Base-by-base conservation (phyloP, 2,797 vertebrate species). In the Chanos chanos region DNA sequence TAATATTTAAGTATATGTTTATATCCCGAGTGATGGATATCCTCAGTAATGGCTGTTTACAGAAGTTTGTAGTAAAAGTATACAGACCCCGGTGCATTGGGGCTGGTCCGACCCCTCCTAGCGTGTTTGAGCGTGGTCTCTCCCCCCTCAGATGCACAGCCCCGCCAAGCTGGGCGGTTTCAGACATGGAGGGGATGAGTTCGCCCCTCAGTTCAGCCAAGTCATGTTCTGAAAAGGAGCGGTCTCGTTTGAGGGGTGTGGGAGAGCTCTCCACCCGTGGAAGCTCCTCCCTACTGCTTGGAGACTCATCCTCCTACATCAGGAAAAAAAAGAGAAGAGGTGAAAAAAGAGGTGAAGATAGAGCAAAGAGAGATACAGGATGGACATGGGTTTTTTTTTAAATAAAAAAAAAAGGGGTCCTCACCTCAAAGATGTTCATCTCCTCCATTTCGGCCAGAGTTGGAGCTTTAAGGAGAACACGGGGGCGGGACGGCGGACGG, bases 381-480 rank as follows among this genome's bases (percentile, higher is more conserved):
- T n/a, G n/a, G n/a, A n/a, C n/a, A n/a, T n/a, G n/a, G n/a, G n/a
- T n/a, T n/a, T 27, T 25, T 28, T 7, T 39, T 27, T 2, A 3
- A 27, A 22, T 9, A 3, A 15, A 22, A 52, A 36, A 13, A 24
- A 21, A 16, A 13, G 25, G 8, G 10, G 16, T 8, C 7, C 70
- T 85, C 74, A 91, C 96, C 92, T 98, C 94, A 0, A 91, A 97
- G 4, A 91, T 68, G 76, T 83, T 93, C 96, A 98, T 96, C 86
- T 97, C 95, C 64, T 98, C 96, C 94, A 99, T 96, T 83, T 99
- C 95, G 0, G 92, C 94, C 75, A 99, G 81, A 0, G 96, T 99
- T 1, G 96, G 96, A 0, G 95, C 96, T 77, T 96, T 98, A 24
- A 98, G 92, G 55, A 96, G 82, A 64, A 97, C 63, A 0, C 93